A percentile compares a stretch with the other conserved stretches of the same genome.
Conservation (phyloP, 2,888 invertebrate genomes). For the Oligia strigilis region DNA sequence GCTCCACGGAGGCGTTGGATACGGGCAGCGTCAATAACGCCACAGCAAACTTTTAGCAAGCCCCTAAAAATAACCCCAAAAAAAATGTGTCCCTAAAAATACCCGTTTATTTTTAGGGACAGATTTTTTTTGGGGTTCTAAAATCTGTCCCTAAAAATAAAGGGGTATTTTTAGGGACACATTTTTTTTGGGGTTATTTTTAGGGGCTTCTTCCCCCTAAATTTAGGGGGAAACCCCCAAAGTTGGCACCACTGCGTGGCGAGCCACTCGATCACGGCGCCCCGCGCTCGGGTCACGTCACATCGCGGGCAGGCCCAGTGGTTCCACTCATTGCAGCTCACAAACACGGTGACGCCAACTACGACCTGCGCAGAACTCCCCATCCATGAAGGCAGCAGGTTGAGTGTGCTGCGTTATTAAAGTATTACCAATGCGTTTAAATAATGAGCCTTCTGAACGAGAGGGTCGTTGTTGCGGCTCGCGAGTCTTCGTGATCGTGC, state of each 20-base stretch:
- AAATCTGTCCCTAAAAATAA: too few relatives aligned
- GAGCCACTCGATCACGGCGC: slow-evolving; percentile 7
- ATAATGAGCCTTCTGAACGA: not conserved
- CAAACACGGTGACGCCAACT: not conserved
- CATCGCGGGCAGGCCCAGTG: not conserved
- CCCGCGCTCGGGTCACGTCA: not conserved
- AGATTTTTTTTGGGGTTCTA: too few relatives aligned
- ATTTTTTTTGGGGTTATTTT: too few relatives aligned
- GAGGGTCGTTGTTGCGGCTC: not conserved
- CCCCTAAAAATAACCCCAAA: too few relatives aligned
- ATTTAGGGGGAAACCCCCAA: too few relatives aligned
- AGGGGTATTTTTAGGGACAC: too few relatives aligned
- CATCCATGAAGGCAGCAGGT: not conserved
- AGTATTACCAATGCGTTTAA: not conserved
- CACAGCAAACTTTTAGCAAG: too few relatives aligned
- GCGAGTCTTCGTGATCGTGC: not conserved
- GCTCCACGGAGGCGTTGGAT: too few relatives aligned
- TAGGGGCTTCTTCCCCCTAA: too few relatives aligned
- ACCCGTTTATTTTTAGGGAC: too few relatives aligned
- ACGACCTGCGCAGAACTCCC: not conserved
- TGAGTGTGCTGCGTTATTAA: not conserved
- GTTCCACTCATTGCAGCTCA: not conserved
- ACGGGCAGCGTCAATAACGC: too few relatives aligned
- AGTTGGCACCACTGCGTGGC: not conserved
- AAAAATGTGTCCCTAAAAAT: too few relatives aligned